Conservation (phyloP, 2,797 vertebrate genomes). For the Liparis tanakae region DNA sequence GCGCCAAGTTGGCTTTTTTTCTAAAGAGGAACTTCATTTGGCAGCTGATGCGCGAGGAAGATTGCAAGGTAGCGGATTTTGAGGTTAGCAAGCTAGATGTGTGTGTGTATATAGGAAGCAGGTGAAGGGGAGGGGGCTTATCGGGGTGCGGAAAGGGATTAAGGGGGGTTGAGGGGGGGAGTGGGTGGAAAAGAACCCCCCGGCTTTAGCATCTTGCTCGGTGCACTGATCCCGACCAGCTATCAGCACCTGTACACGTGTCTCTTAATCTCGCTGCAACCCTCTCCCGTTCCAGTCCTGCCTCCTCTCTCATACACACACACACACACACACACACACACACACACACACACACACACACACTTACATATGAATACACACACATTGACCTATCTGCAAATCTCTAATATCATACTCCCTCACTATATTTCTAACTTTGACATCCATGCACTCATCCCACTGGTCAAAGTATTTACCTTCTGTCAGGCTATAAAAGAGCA, state of each 20-base stretch:
- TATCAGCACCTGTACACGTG: slow-evolving; percentile 91
- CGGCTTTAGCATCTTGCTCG: slow-evolving; percentile 89
- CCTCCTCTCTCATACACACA: slow-evolving; percentile 8
- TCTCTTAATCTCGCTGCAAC: slow-evolving; percentile 86
- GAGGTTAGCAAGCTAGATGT: slow-evolving; percentile 45
- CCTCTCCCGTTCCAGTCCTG: slow-evolving; percentile 29
- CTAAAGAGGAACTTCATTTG: slow-evolving; percentile 94
- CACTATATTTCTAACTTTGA: slow-evolving; percentile 22
- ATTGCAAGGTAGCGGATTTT: slow-evolving; percentile 83
- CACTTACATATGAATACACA: not conserved
- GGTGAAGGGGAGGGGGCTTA: slow-evolving; percentile 43
- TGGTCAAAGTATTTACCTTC: slow-evolving; percentile 14
- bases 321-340: slow-evolving; percentile 9
- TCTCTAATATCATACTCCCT: slow-evolving; percentile 9
- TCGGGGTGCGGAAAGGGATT: slow-evolving; percentile 54
- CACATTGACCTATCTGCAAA: slow-evolving; percentile 21
- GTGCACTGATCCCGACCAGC: slow-evolving; percentile 86
- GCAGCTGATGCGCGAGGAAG: slow-evolving; percentile 92
- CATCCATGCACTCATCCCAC: slow-evolving; percentile 20
- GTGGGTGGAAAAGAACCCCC: slow-evolving; percentile 81
- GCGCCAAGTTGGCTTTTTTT: slow-evolving; percentile 74
- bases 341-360: slow-evolving; percentile 7
- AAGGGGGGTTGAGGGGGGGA: slow-evolving; percentile 40
- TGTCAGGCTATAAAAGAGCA: slow-evolving; percentile 2
- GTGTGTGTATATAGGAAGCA: slow-evolving; percentile 25